Evolutionary conservation across 1,140 invertebrate genomes (phyloP).

Genomic region (Argopecten irradians): DNA sequence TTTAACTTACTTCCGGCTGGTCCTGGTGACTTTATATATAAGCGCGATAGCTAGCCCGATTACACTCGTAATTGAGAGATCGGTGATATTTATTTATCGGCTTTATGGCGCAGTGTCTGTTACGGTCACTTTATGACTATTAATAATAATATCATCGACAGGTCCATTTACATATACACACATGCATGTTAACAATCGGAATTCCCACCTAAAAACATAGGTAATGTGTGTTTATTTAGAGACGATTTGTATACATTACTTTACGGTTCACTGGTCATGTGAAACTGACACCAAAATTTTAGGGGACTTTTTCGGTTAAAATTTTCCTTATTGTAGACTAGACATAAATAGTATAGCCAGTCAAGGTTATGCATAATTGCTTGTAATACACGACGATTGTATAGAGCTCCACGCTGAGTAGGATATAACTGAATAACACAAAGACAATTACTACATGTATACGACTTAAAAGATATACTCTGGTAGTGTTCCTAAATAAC

Average conservation of each 20-base stretch:
- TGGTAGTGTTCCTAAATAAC: too few relatives aligned
- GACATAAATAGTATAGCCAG: neutral
- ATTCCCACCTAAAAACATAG: too few relatives aligned
- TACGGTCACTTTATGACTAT: neutral
- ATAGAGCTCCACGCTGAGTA: neutral
- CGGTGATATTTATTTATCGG: constrained; percentile 2
- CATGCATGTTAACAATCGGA: neutral
- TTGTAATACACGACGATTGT: neutral
- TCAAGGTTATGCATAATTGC: neutral
- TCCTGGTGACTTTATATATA: neutral
- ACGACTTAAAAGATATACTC: too few relatives aligned
- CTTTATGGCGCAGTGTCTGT: neutral
- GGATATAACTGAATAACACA: neutral
- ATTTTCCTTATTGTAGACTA: neutral
- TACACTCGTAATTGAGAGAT: neutral
- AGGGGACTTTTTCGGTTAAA: neutral
- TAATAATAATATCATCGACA: neutral
- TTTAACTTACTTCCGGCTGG: constrained; percentile 15
- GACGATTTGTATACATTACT: neutral
- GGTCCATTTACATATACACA: neutral
- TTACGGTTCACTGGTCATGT: neutral
- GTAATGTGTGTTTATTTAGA: neutral
- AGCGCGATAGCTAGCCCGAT: neutral
- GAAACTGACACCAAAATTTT: neutral
- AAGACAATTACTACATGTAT: too few relatives aligned